Evolutionary conservation across 1,140 invertebrate species (phyloP).

Genomic region (Dreissena rostriformis): DNA sequence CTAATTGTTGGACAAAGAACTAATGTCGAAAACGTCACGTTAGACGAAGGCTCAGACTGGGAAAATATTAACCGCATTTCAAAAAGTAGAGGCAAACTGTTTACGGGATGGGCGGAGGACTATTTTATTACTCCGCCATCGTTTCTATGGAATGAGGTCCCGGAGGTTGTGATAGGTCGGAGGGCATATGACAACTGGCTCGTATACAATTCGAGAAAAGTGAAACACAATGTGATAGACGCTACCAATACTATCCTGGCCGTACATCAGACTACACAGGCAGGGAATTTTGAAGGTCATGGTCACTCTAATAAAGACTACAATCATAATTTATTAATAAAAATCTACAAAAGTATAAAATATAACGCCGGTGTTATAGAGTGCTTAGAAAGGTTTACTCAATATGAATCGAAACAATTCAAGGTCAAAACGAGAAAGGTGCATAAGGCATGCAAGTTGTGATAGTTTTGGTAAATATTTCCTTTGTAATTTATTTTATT

Average conservation of each 20-base stretch:
- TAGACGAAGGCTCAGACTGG: constrained; percentile 54
- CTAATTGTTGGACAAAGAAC: constrained; percentile 60
- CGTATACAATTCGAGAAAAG: constrained; percentile 58
- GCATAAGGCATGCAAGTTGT: constrained; percentile 33
- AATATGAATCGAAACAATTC: constrained; percentile 8
- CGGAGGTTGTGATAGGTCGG: constrained; percentile 70
- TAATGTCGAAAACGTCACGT: constrained; percentile 64
- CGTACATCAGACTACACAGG: constrained; percentile 69
- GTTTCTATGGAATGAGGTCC: constrained; percentile 67
- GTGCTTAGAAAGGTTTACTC: constrained; percentile 36
- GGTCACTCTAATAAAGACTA: constrained; percentile 56
- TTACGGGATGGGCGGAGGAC: constrained; percentile 65
- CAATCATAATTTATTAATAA: constrained; percentile 55
- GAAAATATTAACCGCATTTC: constrained; percentile 47
- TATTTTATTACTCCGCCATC: constrained; percentile 64
- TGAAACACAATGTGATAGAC: constrained; percentile 63
- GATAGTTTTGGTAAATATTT: not conserved
- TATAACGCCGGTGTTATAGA: constrained; percentile 59
- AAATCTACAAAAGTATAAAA: constrained; percentile 60
- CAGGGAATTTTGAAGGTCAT: constrained; percentile 65
- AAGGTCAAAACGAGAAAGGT: constrained; percentile 20
- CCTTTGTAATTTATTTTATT: not conserved
- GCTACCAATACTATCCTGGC: constrained; percentile 64
- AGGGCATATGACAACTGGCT: constrained; percentile 71
- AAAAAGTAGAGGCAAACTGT: constrained; percentile 56